These are phyloP conservation scores for Aphidius colemani DNA, from an alignment of 2,888 invertebrate genomes.

Conservation along the genomic window DNA sequence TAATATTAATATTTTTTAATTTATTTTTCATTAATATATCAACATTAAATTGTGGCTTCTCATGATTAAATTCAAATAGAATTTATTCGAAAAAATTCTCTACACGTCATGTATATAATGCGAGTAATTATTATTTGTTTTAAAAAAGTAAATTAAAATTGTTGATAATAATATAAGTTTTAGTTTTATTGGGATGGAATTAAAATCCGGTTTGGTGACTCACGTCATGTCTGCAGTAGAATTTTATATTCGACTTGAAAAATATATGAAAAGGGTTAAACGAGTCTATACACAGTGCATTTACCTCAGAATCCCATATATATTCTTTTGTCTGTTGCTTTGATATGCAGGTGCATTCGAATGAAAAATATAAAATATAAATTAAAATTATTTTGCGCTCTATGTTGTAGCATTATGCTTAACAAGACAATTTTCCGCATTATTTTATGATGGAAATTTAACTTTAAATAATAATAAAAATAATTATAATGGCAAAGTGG, in stretches of 20 bases:
- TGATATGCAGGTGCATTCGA: conserved; percentile 6
- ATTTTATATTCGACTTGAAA: neutral
- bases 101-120: too few species aligned
- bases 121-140: too few species aligned
- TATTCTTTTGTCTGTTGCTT: neutral
- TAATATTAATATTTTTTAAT: too few species aligned
- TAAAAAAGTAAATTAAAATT: too few species aligned
- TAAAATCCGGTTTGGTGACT: conserved; percentile 12
- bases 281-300: conserved; percentile 7
- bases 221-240: neutral
- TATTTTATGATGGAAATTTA: neutral
- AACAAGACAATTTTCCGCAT: neutral
- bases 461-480: neutral
- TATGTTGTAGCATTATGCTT: neutral
- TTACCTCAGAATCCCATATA: neutral
- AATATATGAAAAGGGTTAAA: neutral
- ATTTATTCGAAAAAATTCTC: too few species aligned
- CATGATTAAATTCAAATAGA: too few species aligned
- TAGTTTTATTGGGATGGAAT: neutral
- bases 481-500: neutral
- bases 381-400: neutral
- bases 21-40: too few species aligned
- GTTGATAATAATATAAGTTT: too few species aligned
- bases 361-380: too few species aligned
- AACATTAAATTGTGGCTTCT: too few species aligned